These are phyloP conservation scores for Caenorhabditis brenneri DNA, from an alignment of 1,140 invertebrate genomes.

Conservation along the genomic window DNA sequence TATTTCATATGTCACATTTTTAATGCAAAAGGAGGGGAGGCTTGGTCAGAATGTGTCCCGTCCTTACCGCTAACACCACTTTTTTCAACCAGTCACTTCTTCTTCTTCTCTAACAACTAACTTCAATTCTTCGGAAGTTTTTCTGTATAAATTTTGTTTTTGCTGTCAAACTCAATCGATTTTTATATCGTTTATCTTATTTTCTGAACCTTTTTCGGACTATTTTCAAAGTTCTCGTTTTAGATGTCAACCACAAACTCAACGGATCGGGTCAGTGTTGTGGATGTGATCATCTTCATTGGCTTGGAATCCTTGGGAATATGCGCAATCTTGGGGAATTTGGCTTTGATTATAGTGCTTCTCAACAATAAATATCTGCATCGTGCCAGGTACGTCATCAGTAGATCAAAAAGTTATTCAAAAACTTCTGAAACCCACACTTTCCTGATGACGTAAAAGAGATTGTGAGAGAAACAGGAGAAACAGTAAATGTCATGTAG, in stretches of 20 bases:
- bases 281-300: constrained; percentile 61
- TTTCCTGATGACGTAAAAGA: neutral
- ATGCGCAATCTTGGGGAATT: constrained; percentile 66
- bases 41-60: neutral
- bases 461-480: neutral
- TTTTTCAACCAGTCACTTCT: neutral
- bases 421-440: neutral
- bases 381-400: constrained; percentile 63
- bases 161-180: too few relatives aligned
- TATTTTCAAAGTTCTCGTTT: neutral
- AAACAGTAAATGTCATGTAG: constrained; percentile 38
- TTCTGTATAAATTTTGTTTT: neutral
- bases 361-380: constrained; percentile 66
- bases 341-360: constrained; percentile 66
- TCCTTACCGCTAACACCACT: neutral
- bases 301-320: constrained; percentile 65
- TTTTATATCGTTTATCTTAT: neutral
- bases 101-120: neutral
- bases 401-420: neutral
- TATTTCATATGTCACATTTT: constrained; percentile 42
- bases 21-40: constrained; percentile 8
- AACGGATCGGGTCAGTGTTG: constrained; percentile 29
- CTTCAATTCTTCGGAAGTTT: neutral
- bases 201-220: neutral
- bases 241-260: constrained; percentile 29